Base-by-base conservation (phyloP, 2,888 invertebrate genomes). In the Apodemia hepburni region DNA sequence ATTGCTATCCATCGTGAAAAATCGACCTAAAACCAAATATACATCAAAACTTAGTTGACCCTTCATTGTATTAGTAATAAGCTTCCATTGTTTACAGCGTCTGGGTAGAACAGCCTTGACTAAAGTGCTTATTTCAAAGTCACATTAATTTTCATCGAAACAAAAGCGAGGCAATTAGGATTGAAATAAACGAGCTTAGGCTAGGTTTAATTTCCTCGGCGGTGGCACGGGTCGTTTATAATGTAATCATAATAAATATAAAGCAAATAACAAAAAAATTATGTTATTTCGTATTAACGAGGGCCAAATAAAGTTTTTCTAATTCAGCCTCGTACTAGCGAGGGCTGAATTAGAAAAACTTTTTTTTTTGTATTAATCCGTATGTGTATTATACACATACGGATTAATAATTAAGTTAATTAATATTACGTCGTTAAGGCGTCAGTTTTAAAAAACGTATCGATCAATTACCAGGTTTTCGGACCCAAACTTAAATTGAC, bases 71-170 rank as follows among this genome's bases (percentile, higher is more conserved):
- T 47, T 47, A 47, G n/a, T 47, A n/a, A 47, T 47, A 57, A 57
- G 15, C 57, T 15, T 6, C 15, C 57, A 29, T 57, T 57, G 57
- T 57, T 57, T 57, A 57, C 57, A 29, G n/a, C 29, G 57, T 15
- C 29, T 29, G 57, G 57, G 15, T 29, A 29, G 3, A 57, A 29
- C 29, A 57, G 57, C 57, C 57, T 57, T 57, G 57, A 29, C 57
- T 29, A 29, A 57, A 29, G 29, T 27, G 57, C 57, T 57, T 57
- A 57, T 57, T 57, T 57, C 57, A 57, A 57, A 57, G 57, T 27
- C 57, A 57, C 57, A 29, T 57, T 57, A 57, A 57, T 57, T 27
- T 57, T 15, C 57, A 57, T 57, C 27, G 57, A 57, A 57, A 57
- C 57, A 57, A 57, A 57, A 57, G 57, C 57, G 27, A 57, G 57